Evolutionary conservation across 2,113 vertebrate genomes (phyloP).

Genomic region (Himantopus leucocephalus): DNA sequence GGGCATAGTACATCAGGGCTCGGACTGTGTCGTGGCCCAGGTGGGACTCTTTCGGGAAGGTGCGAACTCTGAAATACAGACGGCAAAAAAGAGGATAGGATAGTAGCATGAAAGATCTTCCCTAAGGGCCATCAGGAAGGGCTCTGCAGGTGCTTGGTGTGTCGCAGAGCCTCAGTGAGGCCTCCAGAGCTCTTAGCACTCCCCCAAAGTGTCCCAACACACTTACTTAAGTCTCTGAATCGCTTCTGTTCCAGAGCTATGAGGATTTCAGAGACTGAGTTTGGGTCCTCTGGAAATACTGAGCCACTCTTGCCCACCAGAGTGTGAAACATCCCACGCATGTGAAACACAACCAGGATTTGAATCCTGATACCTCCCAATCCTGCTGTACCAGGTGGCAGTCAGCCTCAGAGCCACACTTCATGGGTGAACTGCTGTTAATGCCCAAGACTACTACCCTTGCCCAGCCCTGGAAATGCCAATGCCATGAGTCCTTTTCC

Average conservation of each 20-base stretch:
- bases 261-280: background rate
- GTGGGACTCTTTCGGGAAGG: constrained; percentile 87
- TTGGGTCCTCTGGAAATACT: background rate
- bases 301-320: background rate
- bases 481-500: background rate
- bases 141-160: background rate
- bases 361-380: background rate
- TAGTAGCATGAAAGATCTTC: background rate
- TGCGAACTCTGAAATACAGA: constrained; percentile 82
- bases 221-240: background rate
- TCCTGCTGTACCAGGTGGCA: background rate
- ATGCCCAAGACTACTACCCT: background rate
- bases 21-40: constrained; percentile 91
- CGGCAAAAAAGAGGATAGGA: background rate
- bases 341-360: background rate
- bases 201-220: background rate
- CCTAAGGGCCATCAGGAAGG: background rate
- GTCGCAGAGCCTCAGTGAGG: background rate
- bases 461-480: background rate
- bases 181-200: background rate
- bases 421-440: background rate
- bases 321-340: background rate
- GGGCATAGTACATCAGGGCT: constrained; percentile 93
- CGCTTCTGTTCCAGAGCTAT: background rate
- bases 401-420: background rate